These are phyloP conservation scores for Parelbella ahira DNA, from an alignment of 2,888 invertebrate genomes.

Conservation along the genomic window DNA sequence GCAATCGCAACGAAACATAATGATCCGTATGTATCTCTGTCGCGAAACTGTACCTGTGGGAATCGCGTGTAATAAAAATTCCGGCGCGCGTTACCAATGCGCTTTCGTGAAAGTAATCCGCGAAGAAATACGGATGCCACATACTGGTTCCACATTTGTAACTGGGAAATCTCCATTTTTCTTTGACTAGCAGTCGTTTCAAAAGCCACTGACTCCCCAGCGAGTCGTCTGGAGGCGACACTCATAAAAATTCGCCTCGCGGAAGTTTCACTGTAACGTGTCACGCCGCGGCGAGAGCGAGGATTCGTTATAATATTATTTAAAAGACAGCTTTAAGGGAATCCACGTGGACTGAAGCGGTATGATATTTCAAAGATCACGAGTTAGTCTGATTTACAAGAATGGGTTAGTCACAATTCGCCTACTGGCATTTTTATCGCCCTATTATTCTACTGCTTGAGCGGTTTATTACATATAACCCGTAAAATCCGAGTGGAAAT, in stretches of 20 bases:
- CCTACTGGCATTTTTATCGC: constrained; percentile 22
- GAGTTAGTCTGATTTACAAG: constrained; percentile 23
- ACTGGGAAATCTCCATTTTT: constrained; percentile 76
- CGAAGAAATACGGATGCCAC: constrained; percentile 70
- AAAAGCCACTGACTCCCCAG: constrained; percentile 68
- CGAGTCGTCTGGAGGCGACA: constrained; percentile 64
- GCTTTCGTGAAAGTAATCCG: constrained; percentile 72
- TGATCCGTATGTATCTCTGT: constrained; percentile 68
- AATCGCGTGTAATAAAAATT: constrained; percentile 70
- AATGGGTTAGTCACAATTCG: constrained; percentile 20
- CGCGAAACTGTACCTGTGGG: constrained; percentile 63
- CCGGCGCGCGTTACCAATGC: constrained; percentile 63
- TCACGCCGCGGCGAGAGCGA: constrained; percentile 43
- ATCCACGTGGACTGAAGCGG: constrained; percentile 7
- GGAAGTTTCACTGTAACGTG: constrained; percentile 59
- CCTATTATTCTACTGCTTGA: constrained; percentile 22
- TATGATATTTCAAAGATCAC: constrained; percentile 20
- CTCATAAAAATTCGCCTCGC: constrained; percentile 74
- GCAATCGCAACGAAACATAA: constrained; percentile 43
- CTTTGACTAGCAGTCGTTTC: constrained; percentile 75
- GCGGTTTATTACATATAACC: constrained; percentile 10
- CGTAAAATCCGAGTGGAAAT: constrained; percentile 10
- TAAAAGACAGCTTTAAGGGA: constrained; percentile 31
- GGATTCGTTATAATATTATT: constrained; percentile 56
- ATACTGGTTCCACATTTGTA: constrained; percentile 75